Evolutionary conservation across 1,140 invertebrate genomes (phyloP).

Genomic region (Nomia melanderi): DNA sequence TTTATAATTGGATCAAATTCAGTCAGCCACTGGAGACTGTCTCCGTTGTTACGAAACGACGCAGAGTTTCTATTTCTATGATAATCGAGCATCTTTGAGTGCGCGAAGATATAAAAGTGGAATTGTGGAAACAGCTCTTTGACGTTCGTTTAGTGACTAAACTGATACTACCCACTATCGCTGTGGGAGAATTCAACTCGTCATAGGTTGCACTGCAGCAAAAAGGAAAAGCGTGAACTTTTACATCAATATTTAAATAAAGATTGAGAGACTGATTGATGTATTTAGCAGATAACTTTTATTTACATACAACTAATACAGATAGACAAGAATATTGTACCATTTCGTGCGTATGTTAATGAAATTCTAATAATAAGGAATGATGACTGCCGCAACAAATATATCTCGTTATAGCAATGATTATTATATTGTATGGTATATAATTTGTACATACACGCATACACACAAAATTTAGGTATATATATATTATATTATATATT

Average conservation of each 20-base stretch:
- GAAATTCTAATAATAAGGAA: slow-evolving; percentile 65
- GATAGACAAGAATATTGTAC: slow-evolving; percentile 70
- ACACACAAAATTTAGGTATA: slow-evolving; percentile 26
- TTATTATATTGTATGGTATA: slow-evolving; percentile 65
- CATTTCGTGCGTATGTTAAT: slow-evolving; percentile 67
- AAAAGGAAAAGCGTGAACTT: slow-evolving; percentile 18
- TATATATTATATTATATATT: too few species aligned
- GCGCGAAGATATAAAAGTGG: too few species aligned
- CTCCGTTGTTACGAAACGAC: neutral
- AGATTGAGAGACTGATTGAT: slow-evolving; percentile 80
- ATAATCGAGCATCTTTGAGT: neutral
- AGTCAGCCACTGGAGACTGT: neutral
- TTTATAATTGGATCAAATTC: slow-evolving; percentile 19
- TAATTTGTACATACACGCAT: slow-evolving; percentile 57
- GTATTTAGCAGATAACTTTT: slow-evolving; percentile 77
- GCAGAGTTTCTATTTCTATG: neutral
- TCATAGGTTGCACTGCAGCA: neutral
- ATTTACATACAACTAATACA: slow-evolving; percentile 75
- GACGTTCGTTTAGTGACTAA: neutral
- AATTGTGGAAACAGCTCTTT: neutral
- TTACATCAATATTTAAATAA: slow-evolving; percentile 65
- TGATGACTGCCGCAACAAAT: slow-evolving; percentile 78
- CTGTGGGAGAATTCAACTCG: neutral
- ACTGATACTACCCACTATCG: neutral
- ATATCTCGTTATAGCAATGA: slow-evolving; percentile 74